Evolutionary conservation across 30 jellyfish, hydroid and myxozoan species (phyloP).

Genomic region (Hydractinia echinata): DNA sequence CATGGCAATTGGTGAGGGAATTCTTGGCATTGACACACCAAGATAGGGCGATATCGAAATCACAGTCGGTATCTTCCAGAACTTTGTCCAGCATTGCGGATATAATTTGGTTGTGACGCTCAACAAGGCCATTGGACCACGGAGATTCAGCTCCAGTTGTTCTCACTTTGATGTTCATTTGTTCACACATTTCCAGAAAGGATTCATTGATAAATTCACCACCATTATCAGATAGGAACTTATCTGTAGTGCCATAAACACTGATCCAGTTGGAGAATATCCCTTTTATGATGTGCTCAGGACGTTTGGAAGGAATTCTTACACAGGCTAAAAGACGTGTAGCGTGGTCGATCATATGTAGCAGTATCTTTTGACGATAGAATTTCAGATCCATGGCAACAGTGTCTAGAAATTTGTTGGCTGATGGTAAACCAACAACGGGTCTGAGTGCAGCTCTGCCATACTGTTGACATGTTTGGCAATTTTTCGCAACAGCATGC

Average conservation of each 20-base stretch:
- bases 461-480: not conserved
- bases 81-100: conserved; percentile 14
- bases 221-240: conserved; percentile 33
- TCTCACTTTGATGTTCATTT: not conserved
- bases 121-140: conserved; percentile 41
- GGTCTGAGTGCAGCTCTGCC: too few species aligned
- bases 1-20: too few species aligned
- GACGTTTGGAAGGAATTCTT: too few species aligned
- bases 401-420: not conserved
- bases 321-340: too few species aligned
- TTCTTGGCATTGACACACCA: too few species aligned
- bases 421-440: too few species aligned
- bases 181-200: conserved; percentile 24
- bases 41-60: too few species aligned
- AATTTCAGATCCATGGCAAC: conserved; percentile 16
- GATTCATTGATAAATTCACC: conserved; percentile 28
- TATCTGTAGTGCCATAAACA: too few species aligned
- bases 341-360: too few species aligned
- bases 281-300: too few species aligned
- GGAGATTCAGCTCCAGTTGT: conserved; percentile 51
- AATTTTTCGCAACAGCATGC: not conserved
- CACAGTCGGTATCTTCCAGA: not conserved
- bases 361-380: too few species aligned
- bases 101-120: conserved; percentile 31
- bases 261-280: too few species aligned